Base-by-base conservation (phyloP, 2,113 vertebrate genomes). In the Chroicocephalus ridibundus region DNA sequence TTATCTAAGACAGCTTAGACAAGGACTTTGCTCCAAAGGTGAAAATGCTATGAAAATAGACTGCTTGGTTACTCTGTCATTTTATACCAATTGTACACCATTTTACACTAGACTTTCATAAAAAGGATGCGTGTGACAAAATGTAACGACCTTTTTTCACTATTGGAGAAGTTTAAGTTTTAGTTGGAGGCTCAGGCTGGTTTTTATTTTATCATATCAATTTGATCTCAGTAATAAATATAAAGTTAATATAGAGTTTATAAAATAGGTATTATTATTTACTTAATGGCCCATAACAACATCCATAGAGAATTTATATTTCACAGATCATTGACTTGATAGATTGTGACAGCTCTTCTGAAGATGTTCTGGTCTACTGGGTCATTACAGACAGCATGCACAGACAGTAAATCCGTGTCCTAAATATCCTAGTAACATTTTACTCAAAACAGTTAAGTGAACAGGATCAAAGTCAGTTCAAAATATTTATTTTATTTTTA, bases 251-350 rank as follows among this genome's bases (percentile, higher is more conserved):
- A 92, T 38, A 70, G 80, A 95, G 88, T 97, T 97, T 97, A 96
- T 96, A 95, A 96, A 97, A 94, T 93, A 97, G 92, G 85, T 95
- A 96, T 97, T 97, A 97, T 97, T 97, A 97, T 97, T 97, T 97
- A 95, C 88, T 83, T 97, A 97, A 97, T 97, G 93, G 94, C 20
- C 94, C 94, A 92, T 95, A 94, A 90, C 89, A 96, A 77, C 88
- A 90, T 95, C 95, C 95, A 95, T 7, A 83, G 94, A 93, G 85
- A 95, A 97, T 97, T 97, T 97, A 84, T 97, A 96, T 97, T 97
- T 97, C 94, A 97, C 93, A 97, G 95, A 90, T 93, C 86, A 51
- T 96, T 96, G 89, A 47, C 82, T 83, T 97, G 96, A 97, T 96
- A 92, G 94, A 97, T 96, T 92, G 90, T 97, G 97, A 97, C 97